A percentile compares a stretch with the other conserved stretches of the same genome.
These are phyloP conservation scores for Branchipolynoe longqiensis DNA, from an alignment of 2,888 invertebrate genomes.

Conservation along the genomic window DNA sequence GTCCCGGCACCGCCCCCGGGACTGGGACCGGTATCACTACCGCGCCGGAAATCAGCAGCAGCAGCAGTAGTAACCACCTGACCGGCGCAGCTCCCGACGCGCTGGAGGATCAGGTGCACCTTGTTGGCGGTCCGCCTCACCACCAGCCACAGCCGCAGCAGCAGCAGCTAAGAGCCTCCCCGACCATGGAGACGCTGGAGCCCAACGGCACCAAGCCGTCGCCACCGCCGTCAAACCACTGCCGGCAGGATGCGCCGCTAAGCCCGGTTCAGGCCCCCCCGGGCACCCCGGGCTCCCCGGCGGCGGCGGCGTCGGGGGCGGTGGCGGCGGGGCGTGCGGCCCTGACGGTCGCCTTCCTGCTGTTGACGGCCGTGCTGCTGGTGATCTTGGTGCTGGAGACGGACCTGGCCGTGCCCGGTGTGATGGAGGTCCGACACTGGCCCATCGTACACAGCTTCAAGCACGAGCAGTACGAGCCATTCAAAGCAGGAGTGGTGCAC, in stretches of 20 bases:
- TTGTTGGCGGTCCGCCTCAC: not conserved
- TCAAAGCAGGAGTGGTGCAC: slow-evolving; percentile 61
- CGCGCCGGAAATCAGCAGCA: no score
- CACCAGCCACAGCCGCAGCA: not conserved
- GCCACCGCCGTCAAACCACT: no score
- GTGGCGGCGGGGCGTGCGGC: not conserved
- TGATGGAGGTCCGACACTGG: slow-evolving; percentile 63
- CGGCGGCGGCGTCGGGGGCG: not conserved
- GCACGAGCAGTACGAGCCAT: slow-evolving; percentile 62
- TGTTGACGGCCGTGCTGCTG: slow-evolving; percentile 60
- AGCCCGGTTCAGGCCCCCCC: no score
- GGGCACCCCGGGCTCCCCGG: not conserved
- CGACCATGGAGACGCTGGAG: slow-evolving; percentile 28
- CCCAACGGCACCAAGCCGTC: slow-evolving; percentile 23
- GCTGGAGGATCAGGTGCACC: slow-evolving; percentile 27
- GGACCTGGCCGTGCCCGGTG: slow-evolving; percentile 64
- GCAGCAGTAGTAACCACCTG: no score
- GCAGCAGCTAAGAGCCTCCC: not conserved
- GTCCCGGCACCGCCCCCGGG: slow-evolving; percentile 14
- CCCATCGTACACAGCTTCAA: slow-evolving; percentile 66
- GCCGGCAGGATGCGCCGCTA: no score
- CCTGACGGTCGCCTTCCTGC: not conserved
- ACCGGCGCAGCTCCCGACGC: not conserved
- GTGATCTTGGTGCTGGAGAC: slow-evolving; percentile 64
- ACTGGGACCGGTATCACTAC: no score